Evolutionary conservation across 2,888 invertebrate species (phyloP), one percentile per base, ranked within the genome.

Genomic region (Agonopterix subpropinquella): DNA sequence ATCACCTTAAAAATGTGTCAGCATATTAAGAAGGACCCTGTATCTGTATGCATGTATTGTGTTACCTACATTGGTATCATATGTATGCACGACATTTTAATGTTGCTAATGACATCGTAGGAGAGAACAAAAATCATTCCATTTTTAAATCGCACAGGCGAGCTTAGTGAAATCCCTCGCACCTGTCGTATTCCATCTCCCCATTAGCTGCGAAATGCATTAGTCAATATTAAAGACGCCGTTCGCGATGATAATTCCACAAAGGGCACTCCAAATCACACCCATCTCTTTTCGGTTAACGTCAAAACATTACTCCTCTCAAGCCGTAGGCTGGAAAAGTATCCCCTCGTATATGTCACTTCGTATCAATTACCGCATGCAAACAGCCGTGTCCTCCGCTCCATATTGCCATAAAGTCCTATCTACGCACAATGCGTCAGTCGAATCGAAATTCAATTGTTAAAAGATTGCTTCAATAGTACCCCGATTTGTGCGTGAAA

Each of bases 231-330:
- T 87, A 88, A 87, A 84, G 82, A 83, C 80, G 80, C 80, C 80
- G 67, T 78, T 70, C 84, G 84, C 78, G 85, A 81, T 69, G 83
- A 79, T 88, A 88, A 88, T 87, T 86, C 87, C 87, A 87, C 87
- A 88, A 87, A 87, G 87, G 85, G 85, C 88, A 80, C 87, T 88
- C 80, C 84, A 86, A 86, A 87, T 87, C 88, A 87, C 88, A 87
- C 87, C 87, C 87, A 84, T 82, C 81, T 80, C 81, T 76, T 80
- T 79, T 83, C 77, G 79, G 73, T 79, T 72, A 73, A 87, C 85
- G 87, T 87, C 88, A 88, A 84, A 87, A 87, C 84, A 87, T 80
- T 76, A 78, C 79, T 75, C 70, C 76, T 76, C 78, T 74, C 70
- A 53, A 62, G 67, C 77, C 78, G 73, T 78, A 79, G 84, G 82